Conservation (phyloP, 2,113 vertebrate species). For the Malurus elegans region DNA sequence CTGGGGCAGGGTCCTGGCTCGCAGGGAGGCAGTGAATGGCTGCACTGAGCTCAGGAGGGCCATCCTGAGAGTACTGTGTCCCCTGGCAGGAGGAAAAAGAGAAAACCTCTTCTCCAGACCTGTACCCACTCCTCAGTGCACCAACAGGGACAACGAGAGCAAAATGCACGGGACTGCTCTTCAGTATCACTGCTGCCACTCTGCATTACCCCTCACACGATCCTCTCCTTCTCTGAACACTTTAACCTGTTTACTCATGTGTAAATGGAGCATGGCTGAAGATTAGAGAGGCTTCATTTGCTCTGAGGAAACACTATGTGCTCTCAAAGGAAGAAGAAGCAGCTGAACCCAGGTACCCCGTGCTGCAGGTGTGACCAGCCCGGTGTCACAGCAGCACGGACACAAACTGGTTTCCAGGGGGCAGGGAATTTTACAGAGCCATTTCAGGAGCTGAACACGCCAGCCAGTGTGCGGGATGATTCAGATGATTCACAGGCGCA, state of each 20-base stretch:
- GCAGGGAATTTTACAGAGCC: background rate
- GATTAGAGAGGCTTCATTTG: conserved; percentile 57
- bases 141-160: background rate
- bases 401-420: background rate
- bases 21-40: background rate
- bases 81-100: background rate
- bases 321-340: background rate
- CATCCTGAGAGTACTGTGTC: background rate
- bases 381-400: rapidly evolving
- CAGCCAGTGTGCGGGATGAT: background rate
- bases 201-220: conserved; percentile 31
- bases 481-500: background rate
- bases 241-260: conserved; percentile 66
- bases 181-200: conserved; percentile 45
- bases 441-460: background rate
- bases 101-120: background rate
- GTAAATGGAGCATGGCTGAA: conserved; percentile 40
- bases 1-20: background rate
- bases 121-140: background rate
- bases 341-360: background rate
- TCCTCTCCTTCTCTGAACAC: conserved; percentile 24
- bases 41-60: background rate
- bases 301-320: background rate
- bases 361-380: background rate
- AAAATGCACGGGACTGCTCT: conserved; percentile 21